Conservation (phyloP, 2,888 invertebrate species). For the Agrochola macilenta region DNA sequence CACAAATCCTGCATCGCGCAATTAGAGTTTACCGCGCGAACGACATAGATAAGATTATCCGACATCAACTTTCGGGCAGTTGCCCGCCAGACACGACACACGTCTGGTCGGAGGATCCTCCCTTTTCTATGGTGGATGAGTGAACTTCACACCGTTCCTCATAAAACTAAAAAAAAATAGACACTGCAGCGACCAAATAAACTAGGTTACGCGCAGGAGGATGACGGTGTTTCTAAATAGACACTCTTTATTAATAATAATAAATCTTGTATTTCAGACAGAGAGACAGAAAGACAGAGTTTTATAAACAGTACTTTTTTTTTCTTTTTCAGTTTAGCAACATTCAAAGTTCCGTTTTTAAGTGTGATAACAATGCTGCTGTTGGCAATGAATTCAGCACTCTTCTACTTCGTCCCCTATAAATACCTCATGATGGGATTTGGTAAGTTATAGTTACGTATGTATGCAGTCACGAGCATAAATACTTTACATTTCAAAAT, state of each 20-base stretch:
- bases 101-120: no score
- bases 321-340: constrained; percentile 82
- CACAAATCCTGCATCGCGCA: no score
- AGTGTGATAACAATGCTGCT: constrained; percentile 80
- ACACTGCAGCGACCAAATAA: not conserved
- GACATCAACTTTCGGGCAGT: no score
- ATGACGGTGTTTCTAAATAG: not conserved
- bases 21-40: no score
- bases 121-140: no score
- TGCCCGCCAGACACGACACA: no score
- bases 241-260: not conserved
- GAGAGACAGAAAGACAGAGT: not conserved
- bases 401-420: constrained; percentile 79
- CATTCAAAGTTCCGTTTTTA: constrained; percentile 84
- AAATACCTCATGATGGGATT: constrained; percentile 84
- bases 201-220: no score
- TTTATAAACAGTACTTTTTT: not conserved
- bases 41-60: no score
- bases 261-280: not conserved
- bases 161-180: not conserved
- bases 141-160: no score
- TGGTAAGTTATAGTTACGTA: constrained; percentile 73
- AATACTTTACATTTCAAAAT: not conserved
- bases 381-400: constrained; percentile 72
- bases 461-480: not conserved